These are phyloP conservation scores for Synanthedon vespiformis DNA, from an alignment of 2,888 invertebrate species.

Conservation along the genomic window DNA sequence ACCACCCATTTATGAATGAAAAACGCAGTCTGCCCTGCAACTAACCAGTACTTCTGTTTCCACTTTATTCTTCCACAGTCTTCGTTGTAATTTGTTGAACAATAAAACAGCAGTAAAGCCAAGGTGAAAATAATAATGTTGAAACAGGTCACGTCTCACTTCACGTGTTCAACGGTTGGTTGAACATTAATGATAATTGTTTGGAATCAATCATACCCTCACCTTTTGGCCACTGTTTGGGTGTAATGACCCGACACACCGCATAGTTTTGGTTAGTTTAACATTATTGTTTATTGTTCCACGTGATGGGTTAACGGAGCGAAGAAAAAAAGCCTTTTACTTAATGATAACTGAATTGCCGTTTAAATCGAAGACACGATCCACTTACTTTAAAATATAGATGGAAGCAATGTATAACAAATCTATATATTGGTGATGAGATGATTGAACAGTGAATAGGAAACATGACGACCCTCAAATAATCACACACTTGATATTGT, in stretches of 20 bases:
- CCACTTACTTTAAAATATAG: too few species aligned
- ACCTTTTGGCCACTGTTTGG: conserved; percentile 23
- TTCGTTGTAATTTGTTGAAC: too few species aligned
- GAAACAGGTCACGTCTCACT: not conserved
- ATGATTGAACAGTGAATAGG: not conserved
- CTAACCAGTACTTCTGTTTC: too few species aligned
- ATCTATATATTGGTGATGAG: too few species aligned
- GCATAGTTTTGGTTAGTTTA: conserved; percentile 42
- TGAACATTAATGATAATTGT: conserved; percentile 24
- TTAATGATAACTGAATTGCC: too few species aligned
- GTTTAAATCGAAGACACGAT: too few species aligned
- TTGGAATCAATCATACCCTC: conserved; percentile 44
- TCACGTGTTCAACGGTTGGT: conserved; percentile 8
- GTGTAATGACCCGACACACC: conserved; percentile 35
- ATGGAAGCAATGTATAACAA: too few species aligned
- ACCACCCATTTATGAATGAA: too few species aligned
- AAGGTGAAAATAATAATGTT: too few species aligned
- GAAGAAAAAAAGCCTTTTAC: not conserved
- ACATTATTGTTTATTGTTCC: conserved; percentile 17
- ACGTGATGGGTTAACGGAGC: not conserved
- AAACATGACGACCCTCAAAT: not conserved
- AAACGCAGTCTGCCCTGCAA: too few species aligned
- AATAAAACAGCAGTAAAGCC: too few species aligned
- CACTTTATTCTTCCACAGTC: too few species aligned
- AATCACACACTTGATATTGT: not conserved